Base-by-base conservation (phyloP, 92 coral and sea anemone species). In the Pocillopora meandrina region DNA sequence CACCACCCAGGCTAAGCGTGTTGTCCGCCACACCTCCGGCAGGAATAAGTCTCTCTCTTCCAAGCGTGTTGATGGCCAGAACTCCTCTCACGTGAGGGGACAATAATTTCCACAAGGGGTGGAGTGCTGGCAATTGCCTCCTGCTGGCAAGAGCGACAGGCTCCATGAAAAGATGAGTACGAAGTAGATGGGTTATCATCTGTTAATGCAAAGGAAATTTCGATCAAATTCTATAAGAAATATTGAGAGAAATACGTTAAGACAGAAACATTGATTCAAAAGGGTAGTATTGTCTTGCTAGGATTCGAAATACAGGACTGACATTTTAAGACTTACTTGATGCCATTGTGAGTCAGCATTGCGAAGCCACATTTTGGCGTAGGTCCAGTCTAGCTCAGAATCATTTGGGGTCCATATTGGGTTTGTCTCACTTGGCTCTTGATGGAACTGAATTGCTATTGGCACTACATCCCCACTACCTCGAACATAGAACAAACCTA, bases 351-450 rank as follows among this genome's bases (percentile, higher is more conserved):
- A 49, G 86, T 94, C 95, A 1, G 98, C 94, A 72, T 87, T 83
- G 74, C 88, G 86, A 1, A 93, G 86, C 98, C 98, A 94, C 95
- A 94, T 94, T 67, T 92, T 94, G 59, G 92, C 95, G 75, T 81
- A 92, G 5, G 81, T 72, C 95, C 98, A 94, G 71, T 94, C 98
- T 20, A 83, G 80, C 58, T 90, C 85, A 21, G 88, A 65, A 80
- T 94, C 98, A 78, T 92, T 83, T 7, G 98, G 95, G 20, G 98
- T 94, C 98, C 98, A 94, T 70, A 94, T 92, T 31, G 98, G 98
- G 70, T 94, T 94, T 62, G 76, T 80, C 60, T 92, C 90, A 58
- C 94, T 65, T 10, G 98, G 95, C 64, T 79, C 79, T 74, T 93
- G 97, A 31, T 31, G 73, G 19, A 95, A 84, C 84, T 95, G 98